Conservation (phyloP, 2,797 vertebrate species). For the Tauraco hartlaubi region DNA sequence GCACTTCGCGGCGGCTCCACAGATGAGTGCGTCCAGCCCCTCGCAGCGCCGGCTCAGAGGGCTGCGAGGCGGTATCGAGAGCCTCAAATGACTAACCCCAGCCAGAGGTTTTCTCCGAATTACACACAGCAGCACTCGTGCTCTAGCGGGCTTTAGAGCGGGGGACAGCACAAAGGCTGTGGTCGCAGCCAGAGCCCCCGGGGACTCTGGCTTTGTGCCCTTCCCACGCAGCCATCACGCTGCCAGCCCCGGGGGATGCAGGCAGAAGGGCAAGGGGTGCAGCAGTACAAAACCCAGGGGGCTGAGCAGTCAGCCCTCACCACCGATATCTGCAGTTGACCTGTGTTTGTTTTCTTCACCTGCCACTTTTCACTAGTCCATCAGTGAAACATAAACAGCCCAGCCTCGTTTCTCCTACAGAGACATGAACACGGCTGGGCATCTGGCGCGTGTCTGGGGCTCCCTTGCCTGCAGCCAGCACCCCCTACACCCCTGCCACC, state of each 20-base stretch:
- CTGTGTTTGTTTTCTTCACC: background rate
- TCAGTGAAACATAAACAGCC: background rate
- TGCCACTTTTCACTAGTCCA: background rate
- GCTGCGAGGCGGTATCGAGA: background rate
- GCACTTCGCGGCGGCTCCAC: background rate
- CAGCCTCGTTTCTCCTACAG: background rate
- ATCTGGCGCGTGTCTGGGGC: background rate
- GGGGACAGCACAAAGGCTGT: background rate
- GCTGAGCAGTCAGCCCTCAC: background rate
- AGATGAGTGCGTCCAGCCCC: background rate
- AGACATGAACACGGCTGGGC: rapidly evolving
- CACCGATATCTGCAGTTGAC: background rate
- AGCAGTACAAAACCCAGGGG: rapidly evolving
- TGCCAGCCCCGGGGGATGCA: rapidly evolving
- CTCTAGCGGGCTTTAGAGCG: rapidly evolving
- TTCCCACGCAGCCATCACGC: background rate
- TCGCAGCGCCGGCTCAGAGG: background rate
- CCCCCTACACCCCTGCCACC: rapidly evolving
- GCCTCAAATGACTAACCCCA: background rate
- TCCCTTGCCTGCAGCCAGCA: background rate
- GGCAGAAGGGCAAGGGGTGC: background rate
- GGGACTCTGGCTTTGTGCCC: background rate
- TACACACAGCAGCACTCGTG: background rate
- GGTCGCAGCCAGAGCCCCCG: background rate
- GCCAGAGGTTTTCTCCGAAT: background rate